Evolutionary conservation across 2,888 invertebrate genomes (phyloP).

Genomic region (Perizoma flavofasciatum): DNA sequence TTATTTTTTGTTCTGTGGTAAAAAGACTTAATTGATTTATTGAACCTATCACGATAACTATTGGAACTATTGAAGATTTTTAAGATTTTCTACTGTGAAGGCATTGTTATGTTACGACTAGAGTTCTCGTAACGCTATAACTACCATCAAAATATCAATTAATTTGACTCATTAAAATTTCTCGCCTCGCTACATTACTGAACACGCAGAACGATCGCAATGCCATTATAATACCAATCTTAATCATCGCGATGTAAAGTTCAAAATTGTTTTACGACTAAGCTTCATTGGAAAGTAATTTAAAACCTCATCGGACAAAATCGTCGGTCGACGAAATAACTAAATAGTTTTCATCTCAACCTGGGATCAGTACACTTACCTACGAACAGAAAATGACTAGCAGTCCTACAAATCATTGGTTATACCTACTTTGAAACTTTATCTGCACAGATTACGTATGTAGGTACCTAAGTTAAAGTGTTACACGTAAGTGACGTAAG

Average conservation of each 20-base stretch:
- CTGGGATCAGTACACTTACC: conserved; percentile 6
- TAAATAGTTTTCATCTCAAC: conserved; percentile 41
- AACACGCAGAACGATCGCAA: conserved; percentile 17
- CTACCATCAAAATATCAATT: conserved; percentile 69
- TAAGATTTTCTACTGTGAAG: conserved; percentile 10
- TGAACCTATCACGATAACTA: conserved; percentile 30
- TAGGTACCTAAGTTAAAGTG: no score
- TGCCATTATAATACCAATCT: conserved; percentile 28
- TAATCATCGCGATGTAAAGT: conserved; percentile 30
- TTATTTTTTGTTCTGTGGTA: conserved; percentile 8
- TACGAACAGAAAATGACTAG: not conserved
- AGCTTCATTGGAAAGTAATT: conserved; percentile 41
- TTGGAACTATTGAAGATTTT: conserved; percentile 28
- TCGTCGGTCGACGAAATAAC: conserved; percentile 56
- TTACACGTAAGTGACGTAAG: no score
- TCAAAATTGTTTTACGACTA: conserved; percentile 29
- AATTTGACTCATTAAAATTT: conserved; percentile 65
- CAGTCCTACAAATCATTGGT: not conserved
- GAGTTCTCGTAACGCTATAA: conserved; percentile 41
- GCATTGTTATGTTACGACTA: conserved; percentile 48
- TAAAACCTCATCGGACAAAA: conserved; percentile 73
- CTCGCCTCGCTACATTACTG: conserved; percentile 45
- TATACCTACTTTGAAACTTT: no score
- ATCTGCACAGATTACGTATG: no score
- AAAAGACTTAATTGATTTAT: conserved; percentile 19